phyloP scores from a whole-genome alignment of 1,140 invertebrate genomes.

The Brachionus sp. region DNA sequence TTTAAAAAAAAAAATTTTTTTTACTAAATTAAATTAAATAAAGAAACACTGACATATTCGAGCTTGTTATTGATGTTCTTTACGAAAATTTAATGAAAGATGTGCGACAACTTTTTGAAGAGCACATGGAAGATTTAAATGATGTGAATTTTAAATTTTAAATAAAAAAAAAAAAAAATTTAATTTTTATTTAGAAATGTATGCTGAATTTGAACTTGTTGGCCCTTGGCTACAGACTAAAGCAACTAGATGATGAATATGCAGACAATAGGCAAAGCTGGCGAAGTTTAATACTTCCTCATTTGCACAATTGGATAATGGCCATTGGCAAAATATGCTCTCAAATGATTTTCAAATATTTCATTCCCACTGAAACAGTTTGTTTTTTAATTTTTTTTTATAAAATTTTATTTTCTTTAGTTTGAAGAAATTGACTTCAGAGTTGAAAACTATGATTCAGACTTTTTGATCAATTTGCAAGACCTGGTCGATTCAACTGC shows the following conservation, averaged over 20 bases:
- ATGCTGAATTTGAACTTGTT: constrained; percentile 22
- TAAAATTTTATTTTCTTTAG: neutral
- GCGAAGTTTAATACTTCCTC: constrained; percentile 1
- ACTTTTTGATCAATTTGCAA: neutral
- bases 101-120: neutral
- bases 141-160: neutral
- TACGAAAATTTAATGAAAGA: constrained; percentile 36
- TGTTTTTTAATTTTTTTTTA: neutral
- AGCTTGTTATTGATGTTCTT: neutral
- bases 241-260: constrained; percentile 14
- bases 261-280: constrained; percentile 7
- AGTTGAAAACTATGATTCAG: neutral
- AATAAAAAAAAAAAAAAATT: neutral
- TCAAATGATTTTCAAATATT: constrained; percentile 21
- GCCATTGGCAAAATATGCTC: constrained; percentile 13
- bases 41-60: neutral
- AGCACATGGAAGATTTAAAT: constrained; percentile 26
- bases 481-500: neutral
- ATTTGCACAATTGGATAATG: constrained; percentile 29
- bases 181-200: neutral
- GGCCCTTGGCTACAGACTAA: constrained; percentile 20
- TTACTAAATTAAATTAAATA: neutral
- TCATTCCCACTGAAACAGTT: constrained; percentile 4
- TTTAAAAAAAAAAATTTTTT: neutral
- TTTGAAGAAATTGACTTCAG: neutral